These are phyloP conservation scores for Neodiprion lecontei DNA, from an alignment of 1,140 invertebrate species.

Conservation along the genomic window DNA sequence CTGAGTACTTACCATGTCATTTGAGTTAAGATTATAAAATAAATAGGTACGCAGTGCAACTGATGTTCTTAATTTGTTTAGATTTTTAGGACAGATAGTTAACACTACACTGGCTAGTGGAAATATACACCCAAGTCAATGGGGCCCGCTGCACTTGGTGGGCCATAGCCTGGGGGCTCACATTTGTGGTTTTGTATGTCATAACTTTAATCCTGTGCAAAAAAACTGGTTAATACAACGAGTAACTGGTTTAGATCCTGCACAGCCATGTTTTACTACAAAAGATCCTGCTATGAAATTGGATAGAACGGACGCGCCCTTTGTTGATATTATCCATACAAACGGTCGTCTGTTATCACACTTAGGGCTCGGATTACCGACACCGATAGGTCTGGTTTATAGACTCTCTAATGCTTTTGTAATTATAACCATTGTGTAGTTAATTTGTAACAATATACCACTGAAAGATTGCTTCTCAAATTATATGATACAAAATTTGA, in stretches of 20 bases:
- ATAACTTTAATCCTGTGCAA: constrained; percentile 54
- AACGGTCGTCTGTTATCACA: constrained; percentile 59
- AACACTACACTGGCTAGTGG: background rate
- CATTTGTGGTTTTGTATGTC: constrained; percentile 65
- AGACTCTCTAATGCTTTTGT: background rate
- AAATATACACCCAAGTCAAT: constrained; percentile 25
- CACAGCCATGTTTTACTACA: constrained; percentile 68
- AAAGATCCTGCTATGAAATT: constrained; percentile 58
- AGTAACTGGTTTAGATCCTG: constrained; percentile 68
- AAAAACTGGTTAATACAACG: constrained; percentile 45
- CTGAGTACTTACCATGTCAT: background rate
- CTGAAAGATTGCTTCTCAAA: too few relatives aligned
- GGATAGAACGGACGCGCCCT: constrained; percentile 67
- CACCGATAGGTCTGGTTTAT: constrained; percentile 53
- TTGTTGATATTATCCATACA: constrained; percentile 77
- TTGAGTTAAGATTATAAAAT: too few relatives aligned
- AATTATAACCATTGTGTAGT: background rate
- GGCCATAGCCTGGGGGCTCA: constrained; percentile 72
- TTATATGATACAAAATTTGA: too few relatives aligned
- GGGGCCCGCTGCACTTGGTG: constrained; percentile 62
- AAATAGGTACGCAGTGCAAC: too few relatives aligned
- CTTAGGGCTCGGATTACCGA: constrained; percentile 65
- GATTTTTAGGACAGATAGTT: constrained; percentile 15
- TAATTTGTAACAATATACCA: background rate
- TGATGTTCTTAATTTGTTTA: background rate